A percentile compares a stretch with the other conserved stretches of the same genome.
These are phyloP conservation scores for Cossypha niveicapilla DNA, from an alignment of 2,797 vertebrate genomes.

Conservation along the genomic window DNA sequence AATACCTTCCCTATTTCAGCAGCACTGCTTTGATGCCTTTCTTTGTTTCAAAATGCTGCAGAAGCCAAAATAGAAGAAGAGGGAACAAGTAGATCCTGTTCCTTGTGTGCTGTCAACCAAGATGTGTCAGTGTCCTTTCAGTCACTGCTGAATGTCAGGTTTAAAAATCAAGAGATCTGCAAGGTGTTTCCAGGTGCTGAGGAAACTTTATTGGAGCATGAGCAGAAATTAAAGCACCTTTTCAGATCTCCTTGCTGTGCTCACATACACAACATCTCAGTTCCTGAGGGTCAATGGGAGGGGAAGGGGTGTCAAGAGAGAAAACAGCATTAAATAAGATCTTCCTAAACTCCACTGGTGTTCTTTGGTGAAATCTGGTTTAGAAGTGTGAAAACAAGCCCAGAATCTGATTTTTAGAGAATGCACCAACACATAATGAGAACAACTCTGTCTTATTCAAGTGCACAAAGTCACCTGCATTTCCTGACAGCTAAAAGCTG, in stretches of 20 bases:
- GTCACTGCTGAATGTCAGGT: background rate
- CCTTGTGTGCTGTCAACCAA: background rate
- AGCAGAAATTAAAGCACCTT: background rate
- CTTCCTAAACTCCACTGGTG: background rate
- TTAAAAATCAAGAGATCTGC: background rate
- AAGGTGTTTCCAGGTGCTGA: background rate
- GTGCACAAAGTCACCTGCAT: background rate
- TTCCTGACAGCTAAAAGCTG: background rate
- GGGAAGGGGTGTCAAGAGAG: background rate
- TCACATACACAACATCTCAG: fast-evolving
- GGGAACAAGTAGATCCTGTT: background rate
- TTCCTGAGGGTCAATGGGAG: background rate
- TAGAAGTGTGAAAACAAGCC: background rate
- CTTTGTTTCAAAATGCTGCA: constrained; percentile 27
- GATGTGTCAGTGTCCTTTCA: background rate
- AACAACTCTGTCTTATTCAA: background rate
- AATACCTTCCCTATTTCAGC: background rate
- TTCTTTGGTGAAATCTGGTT: background rate
- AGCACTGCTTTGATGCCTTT: background rate
- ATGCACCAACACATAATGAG: background rate
- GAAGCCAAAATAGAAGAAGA: background rate
- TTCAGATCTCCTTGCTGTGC: background rate
- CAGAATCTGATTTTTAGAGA: background rate
- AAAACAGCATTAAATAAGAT: background rate
- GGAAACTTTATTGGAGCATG: background rate